Evolutionary conservation across 1,140 invertebrate genomes (phyloP).

Genomic region (Penaeus chinensis): DNA sequence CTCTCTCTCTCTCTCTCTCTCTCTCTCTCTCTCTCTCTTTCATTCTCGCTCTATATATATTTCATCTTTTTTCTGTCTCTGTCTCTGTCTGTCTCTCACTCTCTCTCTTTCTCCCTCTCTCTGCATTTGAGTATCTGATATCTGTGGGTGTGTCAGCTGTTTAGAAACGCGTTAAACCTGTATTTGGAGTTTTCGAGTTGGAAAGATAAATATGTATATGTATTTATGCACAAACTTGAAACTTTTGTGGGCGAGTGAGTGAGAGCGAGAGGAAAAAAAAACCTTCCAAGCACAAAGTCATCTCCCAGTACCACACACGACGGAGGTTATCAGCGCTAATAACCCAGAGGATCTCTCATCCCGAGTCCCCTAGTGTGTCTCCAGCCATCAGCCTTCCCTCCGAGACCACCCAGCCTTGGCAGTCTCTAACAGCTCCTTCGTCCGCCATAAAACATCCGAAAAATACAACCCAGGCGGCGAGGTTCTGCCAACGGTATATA

Average conservation of each 20-base stretch:
- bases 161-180: not conserved
- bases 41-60: not conserved
- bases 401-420: too few relatives aligned
- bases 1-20: constrained; percentile 22
- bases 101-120: not conserved
- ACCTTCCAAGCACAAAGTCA: not conserved
- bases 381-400: too few relatives aligned
- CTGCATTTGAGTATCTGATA: not conserved
- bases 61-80: not conserved
- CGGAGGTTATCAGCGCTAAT: too few relatives aligned
- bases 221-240: not conserved
- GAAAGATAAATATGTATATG: not conserved
- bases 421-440: too few relatives aligned
- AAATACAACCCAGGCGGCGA: too few relatives aligned
- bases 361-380: too few relatives aligned
- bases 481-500: too few relatives aligned
- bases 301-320: not conserved
- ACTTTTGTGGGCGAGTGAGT: not conserved
- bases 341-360: too few relatives aligned
- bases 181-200: too few relatives aligned
- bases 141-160: not conserved
- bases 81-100: not conserved
- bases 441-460: too few relatives aligned
- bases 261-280: not conserved
- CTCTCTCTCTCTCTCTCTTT: not conserved